Evolutionary conservation across 2,888 invertebrate genomes (phyloP).

Genomic region (Linyphia triangularis): DNA sequence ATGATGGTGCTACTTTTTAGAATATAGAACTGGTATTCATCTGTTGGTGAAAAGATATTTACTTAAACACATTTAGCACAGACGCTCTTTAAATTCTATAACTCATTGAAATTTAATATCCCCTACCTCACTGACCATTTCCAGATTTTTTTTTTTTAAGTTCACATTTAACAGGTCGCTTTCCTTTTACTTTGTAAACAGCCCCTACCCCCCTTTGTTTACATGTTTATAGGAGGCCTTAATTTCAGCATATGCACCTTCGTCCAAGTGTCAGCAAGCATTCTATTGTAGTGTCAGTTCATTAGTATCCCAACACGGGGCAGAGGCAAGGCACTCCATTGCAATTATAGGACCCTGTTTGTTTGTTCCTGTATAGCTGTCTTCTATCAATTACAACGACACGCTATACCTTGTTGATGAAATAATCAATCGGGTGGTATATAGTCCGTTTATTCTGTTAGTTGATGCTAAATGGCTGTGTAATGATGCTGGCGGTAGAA

Average conservation of each 20-base stretch:
- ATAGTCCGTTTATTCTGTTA: constrained; percentile 42
- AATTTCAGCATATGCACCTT: background rate
- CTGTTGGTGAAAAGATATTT: too few relatives aligned
- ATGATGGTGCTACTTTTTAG: too few relatives aligned
- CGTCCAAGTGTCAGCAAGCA: constrained; percentile 24
- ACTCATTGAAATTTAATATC: too few relatives aligned
- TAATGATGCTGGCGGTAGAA: constrained; percentile 43
- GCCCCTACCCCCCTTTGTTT: constrained; percentile 37
- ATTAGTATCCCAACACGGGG: constrained; percentile 46
- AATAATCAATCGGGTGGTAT: constrained; percentile 66
- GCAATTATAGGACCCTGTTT: constrained; percentile 62
- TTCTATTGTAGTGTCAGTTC: constrained; percentile 48
- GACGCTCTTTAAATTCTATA: too few relatives aligned
- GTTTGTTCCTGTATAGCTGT: constrained; percentile 48
- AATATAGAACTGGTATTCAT: too few relatives aligned
- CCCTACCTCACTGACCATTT: too few relatives aligned
- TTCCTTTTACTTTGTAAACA: constrained; percentile 36
- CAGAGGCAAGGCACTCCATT: constrained; percentile 42
- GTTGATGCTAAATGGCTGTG: constrained; percentile 48
- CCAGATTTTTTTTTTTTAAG: too few relatives aligned
- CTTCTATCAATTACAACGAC: constrained; percentile 70
- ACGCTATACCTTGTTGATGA: constrained; percentile 70
- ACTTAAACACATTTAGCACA: too few relatives aligned
- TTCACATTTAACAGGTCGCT: background rate
- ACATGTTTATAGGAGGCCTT: constrained; percentile 13